Evolutionary conservation across 2,888 invertebrate genomes (phyloP), one percentile per base, ranked within the genome.

Genomic region (Epinotia bilunana): DNA sequence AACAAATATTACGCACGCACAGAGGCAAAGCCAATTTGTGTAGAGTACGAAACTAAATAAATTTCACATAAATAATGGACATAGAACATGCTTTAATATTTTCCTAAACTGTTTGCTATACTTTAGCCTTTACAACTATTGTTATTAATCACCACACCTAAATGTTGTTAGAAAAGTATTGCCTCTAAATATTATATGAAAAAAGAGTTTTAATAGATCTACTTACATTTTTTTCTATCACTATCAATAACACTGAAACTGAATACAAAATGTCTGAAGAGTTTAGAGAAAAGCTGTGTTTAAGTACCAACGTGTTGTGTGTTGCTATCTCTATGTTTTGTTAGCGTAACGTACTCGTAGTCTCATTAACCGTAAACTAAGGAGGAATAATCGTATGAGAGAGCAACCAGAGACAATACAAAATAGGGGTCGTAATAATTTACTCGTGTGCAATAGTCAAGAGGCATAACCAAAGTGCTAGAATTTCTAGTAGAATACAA

Each of bases 101-200:
- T 80, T 91, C 89, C 91, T 91, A 89, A 90, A 74, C 72, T 60
- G 65, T 69, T 73, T 72, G 77, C 71, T 68, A 72, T 77, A 77
- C 67, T 77, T 77, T 77, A 72, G 89, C 88, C 83, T 88, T 91
- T 89, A 90, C 86, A 88, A 84, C 90, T 93, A 93, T 91, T 91
- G 90, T 92, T 91, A 90, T 88, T 87, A 88, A 86, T 90, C 87
- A 87, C 84, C 90, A 92, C 92, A 91, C 88, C 91, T 93, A 92
- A 88, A 91, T 89, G 89, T 90, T 90, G 88, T 92, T 91, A 92
- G 88, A 92, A 93, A 92, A 91, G 91, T 93, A 93, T 91, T 91
- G 92, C 91, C 91, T 90, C 92, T 93, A 92, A 90, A 89, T 89
- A 88, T 90, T 87, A 90, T 85, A 89, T 86, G 90, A 91, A 88